These are phyloP conservation scores for Coptodon bakossiorum DNA, from an alignment of 2,113 vertebrate genomes.

Conservation along the genomic window DNA sequence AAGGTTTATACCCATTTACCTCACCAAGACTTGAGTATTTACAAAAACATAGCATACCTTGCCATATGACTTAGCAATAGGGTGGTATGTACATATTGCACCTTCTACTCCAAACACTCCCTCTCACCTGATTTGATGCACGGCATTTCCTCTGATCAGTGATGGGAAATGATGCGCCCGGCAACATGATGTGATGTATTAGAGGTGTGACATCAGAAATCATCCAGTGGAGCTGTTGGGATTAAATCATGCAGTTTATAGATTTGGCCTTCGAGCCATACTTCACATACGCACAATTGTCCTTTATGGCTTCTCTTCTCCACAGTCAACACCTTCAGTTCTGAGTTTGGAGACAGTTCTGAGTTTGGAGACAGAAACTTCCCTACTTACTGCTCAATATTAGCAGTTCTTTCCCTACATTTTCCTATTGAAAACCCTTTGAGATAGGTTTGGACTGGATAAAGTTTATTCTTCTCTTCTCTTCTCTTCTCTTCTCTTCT, in stretches of 20 bases:
- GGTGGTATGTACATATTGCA: background rate
- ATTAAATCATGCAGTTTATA: slow-evolving; percentile 13
- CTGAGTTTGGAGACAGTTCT: background rate
- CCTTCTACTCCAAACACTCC: background rate
- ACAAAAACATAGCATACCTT: background rate
- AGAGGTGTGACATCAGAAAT: background rate
- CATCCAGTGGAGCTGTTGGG: background rate
- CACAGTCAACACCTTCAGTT: background rate
- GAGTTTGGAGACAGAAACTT: background rate
- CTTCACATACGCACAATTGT: background rate
- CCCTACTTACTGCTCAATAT: background rate
- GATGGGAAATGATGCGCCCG: slow-evolving; percentile 16
- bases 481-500: background rate
- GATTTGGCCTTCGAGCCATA: slow-evolving; percentile 9
- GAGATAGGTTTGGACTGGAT: background rate
- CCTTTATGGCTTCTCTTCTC: background rate
- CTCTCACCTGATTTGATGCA: background rate
- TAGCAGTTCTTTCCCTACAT: background rate
- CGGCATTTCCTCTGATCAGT: background rate
- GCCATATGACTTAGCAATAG: background rate
- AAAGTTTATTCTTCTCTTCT: background rate
- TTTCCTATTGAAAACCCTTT: background rate
- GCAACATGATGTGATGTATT: slow-evolving; percentile 12
- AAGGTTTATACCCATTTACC: background rate
- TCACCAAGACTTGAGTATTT: background rate